Percentiles rank a stretch among this genome's conserved stretches.
phyloP scores from a whole-genome alignment of 1,140 invertebrate species.

The Caenorhabditis briggsae region DNA sequence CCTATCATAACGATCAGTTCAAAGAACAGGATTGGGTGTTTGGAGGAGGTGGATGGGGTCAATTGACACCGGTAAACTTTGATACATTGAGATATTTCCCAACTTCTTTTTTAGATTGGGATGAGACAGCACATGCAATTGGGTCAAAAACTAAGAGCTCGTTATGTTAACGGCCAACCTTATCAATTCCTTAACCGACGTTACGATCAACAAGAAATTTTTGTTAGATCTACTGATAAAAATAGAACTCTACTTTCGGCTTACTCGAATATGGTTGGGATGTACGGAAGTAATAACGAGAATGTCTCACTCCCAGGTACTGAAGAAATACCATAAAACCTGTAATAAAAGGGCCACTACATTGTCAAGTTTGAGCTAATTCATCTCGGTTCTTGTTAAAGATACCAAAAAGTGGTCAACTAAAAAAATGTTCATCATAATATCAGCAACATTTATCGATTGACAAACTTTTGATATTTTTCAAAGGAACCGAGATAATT shows the following conservation, averaged over 20 bases:
- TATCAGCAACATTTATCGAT: too few species aligned
- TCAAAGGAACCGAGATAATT: too few species aligned
- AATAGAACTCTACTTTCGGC: slow-evolving; percentile 60
- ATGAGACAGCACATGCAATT: slow-evolving; percentile 66
- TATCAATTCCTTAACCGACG: slow-evolving; percentile 30
- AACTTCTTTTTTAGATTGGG: slow-evolving; percentile 58
- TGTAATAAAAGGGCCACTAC: too few species aligned
- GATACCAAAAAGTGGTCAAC: too few species aligned
- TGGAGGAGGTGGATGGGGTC: slow-evolving; percentile 64
- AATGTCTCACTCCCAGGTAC: neutral
- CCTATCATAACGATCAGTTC: slow-evolving; percentile 53
- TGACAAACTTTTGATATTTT: too few species aligned
- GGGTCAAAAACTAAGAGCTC: slow-evolving; percentile 60
- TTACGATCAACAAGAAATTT: slow-evolving; percentile 46
- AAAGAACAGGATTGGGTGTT: slow-evolving; percentile 64
- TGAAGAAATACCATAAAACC: neutral
- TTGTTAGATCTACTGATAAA: slow-evolving; percentile 59
- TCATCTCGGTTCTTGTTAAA: too few species aligned
- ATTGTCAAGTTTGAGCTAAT: too few species aligned
- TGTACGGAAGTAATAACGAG: slow-evolving; percentile 42
- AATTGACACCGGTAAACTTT: slow-evolving; percentile 61
- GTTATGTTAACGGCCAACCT: slow-evolving; percentile 59
- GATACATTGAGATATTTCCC: neutral
- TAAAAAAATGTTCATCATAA: too few species aligned
- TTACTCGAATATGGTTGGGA: slow-evolving; percentile 63